Evolutionary conservation across 2,113 vertebrate genomes (phyloP).

Genomic region (Gnathonemus longibarbis): DNA sequence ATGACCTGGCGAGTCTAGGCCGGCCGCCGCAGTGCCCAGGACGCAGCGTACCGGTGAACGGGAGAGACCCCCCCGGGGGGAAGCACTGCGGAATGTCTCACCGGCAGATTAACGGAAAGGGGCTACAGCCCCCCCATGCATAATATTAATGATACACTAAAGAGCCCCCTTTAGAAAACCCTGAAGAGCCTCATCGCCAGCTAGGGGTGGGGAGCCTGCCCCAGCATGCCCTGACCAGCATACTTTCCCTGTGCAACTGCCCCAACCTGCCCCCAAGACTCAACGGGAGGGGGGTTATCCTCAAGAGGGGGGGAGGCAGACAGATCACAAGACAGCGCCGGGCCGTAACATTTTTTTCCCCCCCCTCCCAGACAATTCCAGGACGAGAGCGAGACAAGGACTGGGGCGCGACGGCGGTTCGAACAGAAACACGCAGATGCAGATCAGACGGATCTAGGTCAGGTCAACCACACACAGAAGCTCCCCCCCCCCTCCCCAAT

Average conservation of each 20-base stretch:
- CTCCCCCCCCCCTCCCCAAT: neutral
- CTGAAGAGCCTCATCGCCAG: neutral
- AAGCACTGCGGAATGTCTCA: neutral
- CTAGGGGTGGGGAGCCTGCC: neutral
- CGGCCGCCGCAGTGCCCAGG: too few relatives aligned
- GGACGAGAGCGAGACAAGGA: neutral
- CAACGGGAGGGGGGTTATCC: neutral
- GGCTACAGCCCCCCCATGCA: neutral
- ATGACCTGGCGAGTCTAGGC: neutral
- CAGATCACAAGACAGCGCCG: neutral
- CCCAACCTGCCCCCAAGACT: neutral
- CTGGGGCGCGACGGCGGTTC: too few relatives aligned
- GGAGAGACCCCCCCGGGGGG: neutral
- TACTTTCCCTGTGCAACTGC: neutral
- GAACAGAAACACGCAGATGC: neutral
- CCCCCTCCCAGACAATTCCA: neutral
- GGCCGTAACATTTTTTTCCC: neutral
- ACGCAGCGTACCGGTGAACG: neutral
- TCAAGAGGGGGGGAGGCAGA: neutral
- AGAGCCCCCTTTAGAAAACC: neutral
- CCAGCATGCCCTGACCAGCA: slow-evolving; percentile 19
- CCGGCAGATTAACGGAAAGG: neutral
- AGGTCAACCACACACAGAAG: neutral
- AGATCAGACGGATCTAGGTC: neutral
- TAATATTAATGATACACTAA: neutral